Evolutionary conservation across 2,888 invertebrate genomes (phyloP).

Genomic region (Globia sparganii): DNA sequence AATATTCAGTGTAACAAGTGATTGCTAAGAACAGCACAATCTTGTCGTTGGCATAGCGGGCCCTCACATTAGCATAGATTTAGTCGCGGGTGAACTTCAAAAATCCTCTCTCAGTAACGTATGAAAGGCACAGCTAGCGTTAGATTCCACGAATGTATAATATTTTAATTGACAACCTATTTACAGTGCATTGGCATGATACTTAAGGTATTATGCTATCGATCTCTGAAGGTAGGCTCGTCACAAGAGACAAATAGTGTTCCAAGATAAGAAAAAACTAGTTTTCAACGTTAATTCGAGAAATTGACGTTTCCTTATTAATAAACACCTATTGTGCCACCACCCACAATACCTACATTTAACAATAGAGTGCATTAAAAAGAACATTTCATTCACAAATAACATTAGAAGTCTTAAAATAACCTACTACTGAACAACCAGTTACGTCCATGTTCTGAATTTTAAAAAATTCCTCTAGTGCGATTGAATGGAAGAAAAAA

Average conservation of each 20-base stretch:
- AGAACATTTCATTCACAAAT: background rate
- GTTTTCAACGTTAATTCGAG: background rate
- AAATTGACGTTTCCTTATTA: background rate
- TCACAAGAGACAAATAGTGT: too few species aligned
- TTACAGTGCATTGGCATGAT: slow-evolving; percentile 24
- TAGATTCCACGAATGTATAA: slow-evolving; percentile 36
- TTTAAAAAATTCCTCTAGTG: background rate
- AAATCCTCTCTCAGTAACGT: slow-evolving; percentile 47
- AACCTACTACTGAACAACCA: background rate
- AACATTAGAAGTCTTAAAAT: background rate
- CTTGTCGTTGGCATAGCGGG: slow-evolving; percentile 53
- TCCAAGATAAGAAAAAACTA: background rate
- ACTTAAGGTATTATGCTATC: background rate
- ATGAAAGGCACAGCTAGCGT: slow-evolving; percentile 39
- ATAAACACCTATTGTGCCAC: background rate
- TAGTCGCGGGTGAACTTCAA: slow-evolving; percentile 38
- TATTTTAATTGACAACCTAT: slow-evolving; percentile 27
- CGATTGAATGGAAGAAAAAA: background rate
- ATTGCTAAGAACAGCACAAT: background rate
- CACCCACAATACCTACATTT: too few species aligned
- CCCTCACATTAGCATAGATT: slow-evolving; percentile 61
- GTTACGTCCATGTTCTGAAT: background rate
- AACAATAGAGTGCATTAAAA: background rate
- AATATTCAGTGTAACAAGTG: slow-evolving; percentile 17
- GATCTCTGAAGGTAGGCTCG: background rate